Evolutionary conservation across 2,113 vertebrate species (phyloP).

Genomic region (Montifringilla adamsi): DNA sequence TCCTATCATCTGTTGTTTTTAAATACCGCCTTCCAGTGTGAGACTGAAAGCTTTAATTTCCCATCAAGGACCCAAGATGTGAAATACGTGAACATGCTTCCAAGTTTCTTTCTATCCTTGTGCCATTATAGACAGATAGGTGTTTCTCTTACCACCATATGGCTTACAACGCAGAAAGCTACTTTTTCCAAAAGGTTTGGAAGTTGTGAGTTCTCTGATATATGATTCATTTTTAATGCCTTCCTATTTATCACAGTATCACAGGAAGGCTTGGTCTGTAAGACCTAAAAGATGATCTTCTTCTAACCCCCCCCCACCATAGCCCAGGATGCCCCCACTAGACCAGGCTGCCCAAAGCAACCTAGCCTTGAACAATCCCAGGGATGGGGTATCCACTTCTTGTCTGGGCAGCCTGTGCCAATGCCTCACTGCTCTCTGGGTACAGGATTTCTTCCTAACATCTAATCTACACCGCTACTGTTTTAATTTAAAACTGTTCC

Average conservation of each 20-base stretch:
- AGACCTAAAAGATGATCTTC: not conserved
- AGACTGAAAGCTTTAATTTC: slow-evolving; percentile 56
- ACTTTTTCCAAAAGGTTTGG: not conserved
- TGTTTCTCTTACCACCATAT: slow-evolving; percentile 32
- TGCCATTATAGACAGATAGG: slow-evolving; percentile 24
- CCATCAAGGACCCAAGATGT: slow-evolving; percentile 37
- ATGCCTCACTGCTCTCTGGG: not conserved
- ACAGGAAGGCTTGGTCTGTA: not conserved
- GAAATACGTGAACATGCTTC: slow-evolving; percentile 1
- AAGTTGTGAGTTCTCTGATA: not conserved
- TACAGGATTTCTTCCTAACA: not conserved
- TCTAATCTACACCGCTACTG: not conserved
- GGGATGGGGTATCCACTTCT: not conserved
- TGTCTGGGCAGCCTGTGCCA: not conserved
- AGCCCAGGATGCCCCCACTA: not conserved
- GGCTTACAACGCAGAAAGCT: not conserved
- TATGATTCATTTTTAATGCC: not conserved
- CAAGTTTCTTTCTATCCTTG: not conserved
- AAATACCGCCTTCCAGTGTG: slow-evolving; percentile 51
- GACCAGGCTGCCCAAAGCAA: not conserved
- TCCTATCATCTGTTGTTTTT: slow-evolving; percentile 63
- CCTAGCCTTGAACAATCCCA: not conserved
- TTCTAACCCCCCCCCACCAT: not conserved
- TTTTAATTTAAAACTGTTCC: not conserved
- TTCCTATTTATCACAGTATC: not conserved